Conservation (phyloP, 1,140 invertebrate species). For the Apolygus lucorum region DNA sequence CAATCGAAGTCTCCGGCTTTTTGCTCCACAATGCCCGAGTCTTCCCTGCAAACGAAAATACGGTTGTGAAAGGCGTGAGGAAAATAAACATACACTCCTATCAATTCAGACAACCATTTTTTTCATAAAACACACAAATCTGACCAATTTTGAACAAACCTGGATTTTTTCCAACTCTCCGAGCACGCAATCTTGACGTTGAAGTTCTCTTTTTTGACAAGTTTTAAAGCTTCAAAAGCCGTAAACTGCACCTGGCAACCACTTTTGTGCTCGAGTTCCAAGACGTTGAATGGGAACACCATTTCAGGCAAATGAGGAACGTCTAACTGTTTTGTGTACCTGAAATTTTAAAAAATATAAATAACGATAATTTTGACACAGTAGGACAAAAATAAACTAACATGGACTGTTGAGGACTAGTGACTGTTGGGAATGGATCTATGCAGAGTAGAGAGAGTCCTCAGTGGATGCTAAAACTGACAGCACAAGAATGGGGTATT, state of each 20-base stretch:
- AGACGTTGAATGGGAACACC: conserved; percentile 87
- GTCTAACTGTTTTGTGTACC: conserved; percentile 63
- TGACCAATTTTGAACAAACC: conserved; percentile 41
- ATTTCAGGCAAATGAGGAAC: conserved; percentile 94
- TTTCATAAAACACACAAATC: too few relatives aligned
- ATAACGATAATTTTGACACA: too few relatives aligned
- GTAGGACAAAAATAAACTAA: too few relatives aligned
- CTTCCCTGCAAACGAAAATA: conserved; percentile 39
- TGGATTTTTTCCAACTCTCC: conserved; percentile 77
- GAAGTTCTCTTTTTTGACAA: conserved; percentile 62
- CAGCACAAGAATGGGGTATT: too few relatives aligned
- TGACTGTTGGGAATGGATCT: too few relatives aligned
- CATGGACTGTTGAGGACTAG: too few relatives aligned
- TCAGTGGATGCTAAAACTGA: too few relatives aligned
- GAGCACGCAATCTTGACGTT: conserved; percentile 79
- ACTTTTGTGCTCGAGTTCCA: conserved; percentile 56
- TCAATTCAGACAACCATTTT: too few relatives aligned
- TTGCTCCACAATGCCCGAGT: conserved; percentile 57
- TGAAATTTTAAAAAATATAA: too few relatives aligned
- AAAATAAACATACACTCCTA: too few relatives aligned
- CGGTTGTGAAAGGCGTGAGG: too few relatives aligned
- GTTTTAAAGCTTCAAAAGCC: conserved; percentile 78
- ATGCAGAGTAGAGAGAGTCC: too few relatives aligned
- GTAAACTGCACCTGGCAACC: conserved; percentile 76
- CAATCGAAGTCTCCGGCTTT: conserved; percentile 90